A percentile compares a stretch with the other conserved stretches of the same genome.
Conservation (phyloP, 2,797 vertebrate species). For the Gymnopithys bicolor region DNA sequence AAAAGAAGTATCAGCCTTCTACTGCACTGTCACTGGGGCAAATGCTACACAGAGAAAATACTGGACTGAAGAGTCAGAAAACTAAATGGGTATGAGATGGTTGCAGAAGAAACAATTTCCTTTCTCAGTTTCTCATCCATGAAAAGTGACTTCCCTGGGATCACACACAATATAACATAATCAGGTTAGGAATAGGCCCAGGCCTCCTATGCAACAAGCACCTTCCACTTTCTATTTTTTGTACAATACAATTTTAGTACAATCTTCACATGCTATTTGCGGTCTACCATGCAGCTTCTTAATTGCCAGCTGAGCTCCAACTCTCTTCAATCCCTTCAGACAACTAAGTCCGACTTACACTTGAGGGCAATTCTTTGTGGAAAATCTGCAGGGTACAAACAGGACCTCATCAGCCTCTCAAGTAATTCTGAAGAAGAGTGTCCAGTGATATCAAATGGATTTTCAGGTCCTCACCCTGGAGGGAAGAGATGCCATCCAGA, state of each 20-base stretch:
- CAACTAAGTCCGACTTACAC: background rate
- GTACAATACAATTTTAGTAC: background rate
- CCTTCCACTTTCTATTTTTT: background rate
- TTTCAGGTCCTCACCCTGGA: background rate
- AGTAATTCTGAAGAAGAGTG: background rate
- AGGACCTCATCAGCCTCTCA: background rate
- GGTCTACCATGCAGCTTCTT: background rate
- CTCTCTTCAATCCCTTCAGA: background rate
- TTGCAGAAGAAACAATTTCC: background rate
- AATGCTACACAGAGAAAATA: background rate
- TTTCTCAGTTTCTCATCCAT: background rate
- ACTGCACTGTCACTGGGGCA: background rate
- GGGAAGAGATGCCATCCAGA: background rate
- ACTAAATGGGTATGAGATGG: background rate
- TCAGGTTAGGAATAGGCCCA: rapidly evolving
- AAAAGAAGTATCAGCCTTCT: background rate
- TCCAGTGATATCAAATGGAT: background rate
- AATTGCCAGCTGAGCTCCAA: background rate
- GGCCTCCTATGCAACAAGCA: background rate
- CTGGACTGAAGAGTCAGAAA: background rate
- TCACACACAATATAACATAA: background rate
- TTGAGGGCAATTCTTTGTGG: background rate
- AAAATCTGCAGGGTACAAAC: background rate
- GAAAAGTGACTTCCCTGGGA: background rate
- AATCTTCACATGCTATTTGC: background rate